Conservation (phyloP, 2,113 vertebrate genomes). For the Passer domesticus region DNA sequence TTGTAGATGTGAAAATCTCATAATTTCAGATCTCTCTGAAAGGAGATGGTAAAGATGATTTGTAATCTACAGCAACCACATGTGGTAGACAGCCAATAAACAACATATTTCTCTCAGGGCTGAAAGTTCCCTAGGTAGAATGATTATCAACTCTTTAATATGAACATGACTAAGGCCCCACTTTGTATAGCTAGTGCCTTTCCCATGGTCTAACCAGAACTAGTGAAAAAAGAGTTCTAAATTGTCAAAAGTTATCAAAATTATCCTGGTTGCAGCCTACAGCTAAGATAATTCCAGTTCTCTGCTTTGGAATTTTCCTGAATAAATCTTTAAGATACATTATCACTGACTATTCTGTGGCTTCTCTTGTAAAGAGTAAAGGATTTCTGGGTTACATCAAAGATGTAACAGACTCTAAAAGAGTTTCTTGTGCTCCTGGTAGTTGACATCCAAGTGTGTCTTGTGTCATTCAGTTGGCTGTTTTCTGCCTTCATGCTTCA, state of each 20-base stretch:
- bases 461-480: slow-evolving; percentile 44
- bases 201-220: neutral
- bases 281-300: neutral
- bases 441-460: slow-evolving; percentile 49
- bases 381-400: slow-evolving; percentile 13
- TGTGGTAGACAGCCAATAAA: neutral
- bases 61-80: neutral
- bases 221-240: neutral
- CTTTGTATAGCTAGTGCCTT: neutral
- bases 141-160: neutral
- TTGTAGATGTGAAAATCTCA: neutral
- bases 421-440: slow-evolving; percentile 33
- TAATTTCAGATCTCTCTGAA: neutral
- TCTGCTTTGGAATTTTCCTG: neutral
- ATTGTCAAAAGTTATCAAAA: neutral
- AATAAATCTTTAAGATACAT: neutral
- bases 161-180: neutral
- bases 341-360: neutral
- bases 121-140: neutral
- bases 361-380: neutral
- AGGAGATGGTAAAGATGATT: neutral
- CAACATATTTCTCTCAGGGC: neutral
- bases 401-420: slow-evolving; percentile 30
- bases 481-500: slow-evolving; percentile 65
- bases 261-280: neutral